Evolutionary conservation across 1,140 invertebrate genomes (phyloP), one percentile per base, ranked within the genome.

Genomic region (Ceratosolen solmsi): DNA sequence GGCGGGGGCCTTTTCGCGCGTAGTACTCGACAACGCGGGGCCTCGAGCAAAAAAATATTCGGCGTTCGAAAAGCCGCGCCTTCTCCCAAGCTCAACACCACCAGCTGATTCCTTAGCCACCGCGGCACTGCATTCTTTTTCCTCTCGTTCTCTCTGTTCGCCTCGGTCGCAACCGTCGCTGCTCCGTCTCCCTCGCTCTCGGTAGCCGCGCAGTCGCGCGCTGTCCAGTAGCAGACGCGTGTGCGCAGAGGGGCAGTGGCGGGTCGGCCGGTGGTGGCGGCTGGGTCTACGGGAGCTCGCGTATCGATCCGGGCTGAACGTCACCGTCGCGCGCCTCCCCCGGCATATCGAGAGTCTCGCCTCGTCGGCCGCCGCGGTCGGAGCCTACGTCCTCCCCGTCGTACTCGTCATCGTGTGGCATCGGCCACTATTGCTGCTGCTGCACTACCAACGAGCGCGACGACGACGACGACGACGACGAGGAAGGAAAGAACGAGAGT

Each of bases 11-110:
- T n/a, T n/a, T n/a, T n/a, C n/a, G n/a, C n/a, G n/a, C n/a, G n/a
- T n/a, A 46, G 41, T 46, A 13, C 41, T 5, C 41, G 41, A 46
- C 13, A 7, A 46, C 41, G 41, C 41, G 41, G 5, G 13, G 41
- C 41, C 41, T 46, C 41, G 2, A 11, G 58, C 27, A 13, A 30
- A 9, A 60, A 60, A n/a, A n/a, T n/a, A n/a, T 0, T 30, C 27
- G 60, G 1, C 8, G 60, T 70, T 70, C 38, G 36, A 70, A 70
- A 41, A 41, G 4, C 38, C 65, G 65, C 65, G 65, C 65, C 65
- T n/a, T 70, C n/a, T 41, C 9, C 33, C 33, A 5, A 41, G 38
- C 9, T 33, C 22, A 20, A n/a, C n/a, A n/a, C n/a, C n/a, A 25
- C 0, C 65, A 70, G 65, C 36, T 25, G 65, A 70, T 41, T 70